Base-by-base conservation (phyloP, 2,888 invertebrate species). In the Stratiomys singularior region DNA sequence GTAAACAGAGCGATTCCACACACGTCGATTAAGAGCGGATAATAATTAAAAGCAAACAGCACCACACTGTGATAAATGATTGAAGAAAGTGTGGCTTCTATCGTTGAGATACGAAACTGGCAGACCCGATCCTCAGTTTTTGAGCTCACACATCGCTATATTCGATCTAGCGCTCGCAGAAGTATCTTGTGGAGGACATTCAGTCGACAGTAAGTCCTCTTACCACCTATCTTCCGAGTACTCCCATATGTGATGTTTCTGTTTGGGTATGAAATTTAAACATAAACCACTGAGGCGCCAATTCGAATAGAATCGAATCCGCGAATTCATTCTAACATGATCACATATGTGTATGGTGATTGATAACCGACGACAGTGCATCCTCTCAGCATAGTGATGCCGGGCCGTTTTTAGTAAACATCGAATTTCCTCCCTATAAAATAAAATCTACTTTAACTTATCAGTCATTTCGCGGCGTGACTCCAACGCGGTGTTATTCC, bases 1-100 rank as follows among this genome's bases (percentile, higher is more conserved):
- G 58, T 28, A 60, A 60, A 60, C 60, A 37, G 28, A 71, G 37
- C 74, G 30, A 23, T 37, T 37, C 30, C 56, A 71, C 71, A 71
- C 27, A 52, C 60, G 44, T 30, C 74, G 60, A 74, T 74, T 58
- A 58, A 30, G 44, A 28, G 37, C 11, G 60, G 60, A 44, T 60
- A 58, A 60, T 60, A 74, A 74, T 74, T 74, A 60, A 74, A 74
- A 74, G 74, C 25, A 37, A 74, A 58, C 74, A 60, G 37, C 60
- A 60, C 74, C 52, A 52, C 23, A 71, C 21, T 71, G 71, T 60
- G 74, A 56, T 72, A 72, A 28, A 18, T 30, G 28, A 72, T 72
- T 56, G 52, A 72, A 28, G 44, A 37, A 72, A 74, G 74, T 60
- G 74, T 30, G 58, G 23, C 60, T 74, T 74, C 60, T 74, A 74